These are phyloP conservation scores for Psophia crepitans DNA, from an alignment of 2,113 vertebrate genomes.

Conservation along the genomic window DNA sequence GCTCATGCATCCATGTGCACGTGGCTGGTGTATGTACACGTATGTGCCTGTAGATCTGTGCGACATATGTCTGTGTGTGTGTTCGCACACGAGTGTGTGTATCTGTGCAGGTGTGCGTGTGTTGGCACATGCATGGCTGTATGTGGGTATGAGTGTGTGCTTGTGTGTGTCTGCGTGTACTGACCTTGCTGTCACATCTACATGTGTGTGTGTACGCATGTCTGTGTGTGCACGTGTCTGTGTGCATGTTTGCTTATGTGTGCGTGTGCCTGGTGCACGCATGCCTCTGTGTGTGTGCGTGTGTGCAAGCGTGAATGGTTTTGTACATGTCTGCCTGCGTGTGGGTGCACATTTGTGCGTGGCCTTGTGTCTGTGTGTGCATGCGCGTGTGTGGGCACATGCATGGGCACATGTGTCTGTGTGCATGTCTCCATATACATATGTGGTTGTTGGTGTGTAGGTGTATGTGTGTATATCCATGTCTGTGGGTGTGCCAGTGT, in stretches of 20 bases:
- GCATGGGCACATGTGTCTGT: background rate
- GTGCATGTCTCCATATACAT: fast-evolving
- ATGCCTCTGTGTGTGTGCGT: no score
- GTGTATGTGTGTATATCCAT: background rate
- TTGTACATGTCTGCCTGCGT: no score
- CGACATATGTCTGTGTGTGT: background rate
- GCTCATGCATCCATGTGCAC: background rate
- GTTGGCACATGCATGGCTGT: background rate
- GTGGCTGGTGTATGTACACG: no score
- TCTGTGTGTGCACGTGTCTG: no score
- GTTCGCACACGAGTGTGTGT: background rate
- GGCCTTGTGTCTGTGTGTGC: no score
- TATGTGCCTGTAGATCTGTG: background rate
- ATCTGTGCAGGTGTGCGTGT: background rate
- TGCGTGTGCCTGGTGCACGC: no score
- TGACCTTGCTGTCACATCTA: no score
- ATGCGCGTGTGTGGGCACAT: fast-evolving
- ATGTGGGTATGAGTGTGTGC: no score
- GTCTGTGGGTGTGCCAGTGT: no score
- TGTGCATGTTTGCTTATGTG: background rate
- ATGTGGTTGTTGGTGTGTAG: background rate
- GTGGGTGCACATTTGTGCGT: background rate
- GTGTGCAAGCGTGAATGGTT: background rate
- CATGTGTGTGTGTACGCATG: no score
- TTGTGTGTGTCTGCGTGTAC: no score